Percentiles rank a stretch among this genome's conserved stretches.
These are phyloP conservation scores for Anagyrus pseudococci DNA, from an alignment of 2,888 invertebrate genomes.

Conservation along the genomic window DNA sequence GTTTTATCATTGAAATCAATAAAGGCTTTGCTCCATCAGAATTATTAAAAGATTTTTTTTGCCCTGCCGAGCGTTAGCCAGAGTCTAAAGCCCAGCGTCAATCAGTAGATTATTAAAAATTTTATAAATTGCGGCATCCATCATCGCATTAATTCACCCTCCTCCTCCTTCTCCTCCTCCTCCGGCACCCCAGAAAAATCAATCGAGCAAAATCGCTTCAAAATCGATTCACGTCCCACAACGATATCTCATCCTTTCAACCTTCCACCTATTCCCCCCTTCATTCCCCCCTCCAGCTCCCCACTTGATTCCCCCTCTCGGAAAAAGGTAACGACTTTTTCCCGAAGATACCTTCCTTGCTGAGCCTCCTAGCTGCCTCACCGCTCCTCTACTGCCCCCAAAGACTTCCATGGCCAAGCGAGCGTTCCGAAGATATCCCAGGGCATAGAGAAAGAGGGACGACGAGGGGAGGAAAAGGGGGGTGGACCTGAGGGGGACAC, in stretches of 20 bases:
- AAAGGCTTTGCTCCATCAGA: too few species aligned
- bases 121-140: conserved; percentile 12
- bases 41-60: too few species aligned
- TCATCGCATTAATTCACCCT: conserved; percentile 13
- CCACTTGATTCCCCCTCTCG: not conserved
- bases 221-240: conserved; percentile 23
- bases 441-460: conserved; percentile 1
- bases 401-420: too few species aligned
- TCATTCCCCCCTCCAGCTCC: not conserved
- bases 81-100: too few species aligned
- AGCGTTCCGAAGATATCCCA: not conserved
- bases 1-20: too few species aligned
- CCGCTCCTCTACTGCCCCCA: too few species aligned
- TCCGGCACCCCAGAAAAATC: conserved; percentile 7
- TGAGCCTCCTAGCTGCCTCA: conserved; percentile 4
- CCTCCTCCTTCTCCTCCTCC: not conserved
- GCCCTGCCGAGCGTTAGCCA: too few species aligned
- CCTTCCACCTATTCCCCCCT: not conserved
- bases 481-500: not conserved
- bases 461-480: not conserved
- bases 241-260: conserved; percentile 12
- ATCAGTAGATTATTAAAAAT: too few species aligned
- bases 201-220: conserved; percentile 14
- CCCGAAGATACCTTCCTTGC: conserved; percentile 19
- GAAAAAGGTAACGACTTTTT: conserved; percentile 20